Conservation (phyloP, 2,888 invertebrate species). For the Pharmacophagus antenor region DNA sequence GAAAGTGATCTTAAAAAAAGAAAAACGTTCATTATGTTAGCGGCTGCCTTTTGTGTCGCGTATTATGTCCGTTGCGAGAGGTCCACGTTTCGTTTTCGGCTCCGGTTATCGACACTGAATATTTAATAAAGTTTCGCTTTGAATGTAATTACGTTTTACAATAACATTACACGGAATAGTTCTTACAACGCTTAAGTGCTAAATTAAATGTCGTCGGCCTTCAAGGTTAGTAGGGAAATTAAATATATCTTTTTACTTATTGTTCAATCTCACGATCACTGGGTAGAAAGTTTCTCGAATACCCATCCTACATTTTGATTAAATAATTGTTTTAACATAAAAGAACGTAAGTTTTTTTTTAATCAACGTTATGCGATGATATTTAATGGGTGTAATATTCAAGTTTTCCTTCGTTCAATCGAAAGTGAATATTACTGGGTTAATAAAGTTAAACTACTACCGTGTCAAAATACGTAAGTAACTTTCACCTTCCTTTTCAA, state of each 20-base stretch:
- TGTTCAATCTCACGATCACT: slow-evolving; percentile 2
- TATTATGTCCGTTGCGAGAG: slow-evolving; percentile 40
- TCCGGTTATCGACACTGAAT: slow-evolving; percentile 36
- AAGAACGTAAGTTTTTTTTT: neutral
- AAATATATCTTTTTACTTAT: slow-evolving; percentile 11
- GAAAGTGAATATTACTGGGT: neutral
- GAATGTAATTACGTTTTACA: slow-evolving; percentile 42
- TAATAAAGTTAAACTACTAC: neutral
- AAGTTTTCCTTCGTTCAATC: neutral
- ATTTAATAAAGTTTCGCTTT: slow-evolving; percentile 42
- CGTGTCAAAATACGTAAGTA: slow-evolving; percentile 3
- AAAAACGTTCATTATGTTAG: slow-evolving; percentile 60
- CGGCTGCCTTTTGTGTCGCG: slow-evolving; percentile 48
- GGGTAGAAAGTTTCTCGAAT: slow-evolving; percentile 13
- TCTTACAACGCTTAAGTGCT: slow-evolving; percentile 11
- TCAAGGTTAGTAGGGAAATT: slow-evolving; percentile 25
- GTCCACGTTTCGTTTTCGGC: slow-evolving; percentile 23
- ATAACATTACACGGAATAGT: slow-evolving; percentile 19
- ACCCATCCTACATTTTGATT: neutral
- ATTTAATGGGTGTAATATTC: slow-evolving; percentile 5
- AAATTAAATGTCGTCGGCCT: slow-evolving; percentile 15
- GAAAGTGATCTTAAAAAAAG: slow-evolving; percentile 71
- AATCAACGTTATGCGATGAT: neutral
- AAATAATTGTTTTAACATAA: neutral
- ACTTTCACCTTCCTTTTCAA: slow-evolving; percentile 15